Evolutionary conservation across 2,113 vertebrate species (phyloP), one percentile per base, ranked within the genome.

Genomic region (Oophaga pumilio): DNA sequence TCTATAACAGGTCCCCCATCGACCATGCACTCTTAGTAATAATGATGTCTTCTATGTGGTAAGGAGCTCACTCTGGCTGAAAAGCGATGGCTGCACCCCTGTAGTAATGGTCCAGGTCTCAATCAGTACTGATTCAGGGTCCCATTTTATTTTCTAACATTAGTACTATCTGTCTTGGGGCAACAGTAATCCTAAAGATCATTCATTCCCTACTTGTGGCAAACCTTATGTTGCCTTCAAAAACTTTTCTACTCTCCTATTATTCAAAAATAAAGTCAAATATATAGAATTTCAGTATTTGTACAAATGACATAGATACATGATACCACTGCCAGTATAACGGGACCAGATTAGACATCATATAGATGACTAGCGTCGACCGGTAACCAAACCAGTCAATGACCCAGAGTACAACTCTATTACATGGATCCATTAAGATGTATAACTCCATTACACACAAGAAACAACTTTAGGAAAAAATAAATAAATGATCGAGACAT

Each of bases 401-500:
- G 76, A 77, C 76, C 76, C 76, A 56, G 12, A 15, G 76, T 77
- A 24, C 18, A 11, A 76, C 20, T 56, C 49, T 77, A 74, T 74
- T 74, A n/a, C 49, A 10, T 76, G 17, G 43, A 50, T 50, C 20
- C 10, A 76, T n/a, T 52, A 26, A 56, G 20, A 77, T 24, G n/a
- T 53, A 68, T 50, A 50, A 74, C 43, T 50, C 28, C 71, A 74
- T 74, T 74, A 52, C n/a, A 69, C 10, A 20, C 52, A 59, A 53
- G 68, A 33, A 57, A 50, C 52, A 20, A 56, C 68, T 43, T 73
- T 59, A 80, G 60, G 85, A 69, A 28, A 74, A 52, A 76, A 43
- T 43, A 24, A 57, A 9, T 15, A 62, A 49, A 57, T 74, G 76
- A 81, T 49, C 24, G 64, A 60, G 79, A 68, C 59, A 49, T 79